Conservation (phyloP, 2,888 invertebrate species). For the Scaptomyza tumidula region DNA sequence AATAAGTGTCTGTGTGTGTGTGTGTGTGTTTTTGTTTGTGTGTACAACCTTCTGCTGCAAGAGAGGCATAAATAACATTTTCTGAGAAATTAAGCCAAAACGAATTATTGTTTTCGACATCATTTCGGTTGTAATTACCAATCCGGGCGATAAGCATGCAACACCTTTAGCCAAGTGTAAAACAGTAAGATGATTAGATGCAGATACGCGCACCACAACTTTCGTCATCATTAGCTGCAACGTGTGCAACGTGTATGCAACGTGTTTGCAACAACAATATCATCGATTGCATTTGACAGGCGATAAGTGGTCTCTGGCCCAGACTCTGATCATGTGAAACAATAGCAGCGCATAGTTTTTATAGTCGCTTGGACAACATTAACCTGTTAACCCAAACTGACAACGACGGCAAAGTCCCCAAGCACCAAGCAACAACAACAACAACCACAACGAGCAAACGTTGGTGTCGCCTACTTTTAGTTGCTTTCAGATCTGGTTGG, state of each 20-base stretch:
- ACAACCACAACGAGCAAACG: not conserved
- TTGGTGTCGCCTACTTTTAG: constrained; percentile 75
- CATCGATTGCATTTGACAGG: constrained; percentile 69
- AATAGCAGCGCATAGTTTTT: constrained; percentile 63
- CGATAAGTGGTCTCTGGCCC: constrained; percentile 63
- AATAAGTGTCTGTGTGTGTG: not conserved
- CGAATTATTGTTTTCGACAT: constrained; percentile 77
- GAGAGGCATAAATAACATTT: constrained; percentile 70
- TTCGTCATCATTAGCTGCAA: constrained; percentile 60
- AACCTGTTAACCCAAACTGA: constrained; percentile 83
- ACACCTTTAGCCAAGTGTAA: constrained; percentile 60
- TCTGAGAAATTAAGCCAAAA: constrained; percentile 72
- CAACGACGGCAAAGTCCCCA: constrained; percentile 65
- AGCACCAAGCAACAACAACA: constrained; percentile 40
- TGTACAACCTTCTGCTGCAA: not conserved
- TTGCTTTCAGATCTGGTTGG: constrained; percentile 19
- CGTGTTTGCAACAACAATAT: constrained; percentile 41
- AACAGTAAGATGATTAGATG: constrained; percentile 54
- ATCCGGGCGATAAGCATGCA: constrained; percentile 58
- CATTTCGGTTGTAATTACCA: constrained; percentile 72
- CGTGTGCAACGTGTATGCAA: not conserved
- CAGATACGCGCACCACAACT: constrained; percentile 40
- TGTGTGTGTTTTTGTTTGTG: not conserved
- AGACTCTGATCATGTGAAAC: constrained; percentile 53
- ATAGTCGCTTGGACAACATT: constrained; percentile 63